Base-by-base conservation (phyloP, 2,113 vertebrate genomes). In the Megaceryle maxima region DNA sequence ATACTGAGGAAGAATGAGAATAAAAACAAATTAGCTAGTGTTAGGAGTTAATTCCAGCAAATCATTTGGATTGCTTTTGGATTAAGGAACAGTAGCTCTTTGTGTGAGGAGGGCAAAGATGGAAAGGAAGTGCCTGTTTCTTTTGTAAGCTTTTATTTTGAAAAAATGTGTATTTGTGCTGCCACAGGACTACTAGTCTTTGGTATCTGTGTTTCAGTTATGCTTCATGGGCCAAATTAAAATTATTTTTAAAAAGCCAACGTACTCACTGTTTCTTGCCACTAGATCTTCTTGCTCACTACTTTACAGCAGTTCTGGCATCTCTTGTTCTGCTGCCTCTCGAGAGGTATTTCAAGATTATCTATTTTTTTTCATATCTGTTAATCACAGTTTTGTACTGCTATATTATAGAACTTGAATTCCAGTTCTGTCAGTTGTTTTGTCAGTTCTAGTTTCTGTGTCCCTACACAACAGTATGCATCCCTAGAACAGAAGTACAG, bases 11-110 rank as follows among this genome's bases (percentile, higher is more conserved):
- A 97, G 95, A 96, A 96, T 75, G 55, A 90, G 91, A 92, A 94
- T 96, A 96, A 96, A 97, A 96, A 97, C 92, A 97, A 97, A 97
- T 95, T 94, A 97, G 88, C 89, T 89, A 93, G 91, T 97, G 95
- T 97, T 96, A 95, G 93, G 96, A 94, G 94, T 96, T 96, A 97
- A 96, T 97, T 97, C 95, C 95, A 95, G 78, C 94, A 94, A 96
- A 97, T 96, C 91, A 86, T 94, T 97, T 94, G 92, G 95, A 94
- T 96, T 96, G 94, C 89, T 94, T 96, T 94, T 93, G 92, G 91
- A 91, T 97, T 96, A 96, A 92, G 81, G 86, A 95, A 97, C 95
- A 97, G 94, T 95, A 89, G 77, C 59, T 92, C 97, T 95, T 97
- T 97, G 94, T 96, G 48, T 55, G 86, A 95, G 78, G 44, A 88